These are phyloP conservation scores for Cheirogaleus medius DNA, from an alignment of 2,113 vertebrate genomes.

Conservation along the genomic window DNA sequence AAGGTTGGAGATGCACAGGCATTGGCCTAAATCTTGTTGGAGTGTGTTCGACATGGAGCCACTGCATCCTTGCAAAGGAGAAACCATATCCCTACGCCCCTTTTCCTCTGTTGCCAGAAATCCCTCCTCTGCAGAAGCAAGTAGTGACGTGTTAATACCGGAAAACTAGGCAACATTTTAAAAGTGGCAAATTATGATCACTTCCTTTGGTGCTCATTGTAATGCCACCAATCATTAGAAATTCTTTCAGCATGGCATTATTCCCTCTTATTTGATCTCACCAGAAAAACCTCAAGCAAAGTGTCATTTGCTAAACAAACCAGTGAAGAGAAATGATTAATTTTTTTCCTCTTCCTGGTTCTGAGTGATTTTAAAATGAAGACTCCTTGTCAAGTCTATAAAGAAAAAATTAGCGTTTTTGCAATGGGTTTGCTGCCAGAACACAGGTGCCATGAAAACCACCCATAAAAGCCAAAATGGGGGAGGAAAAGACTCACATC, in stretches of 20 bases:
- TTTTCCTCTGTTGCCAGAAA: background rate
- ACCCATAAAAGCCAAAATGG: too few species aligned
- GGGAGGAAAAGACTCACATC: too few species aligned
- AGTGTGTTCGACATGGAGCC: accelerated
- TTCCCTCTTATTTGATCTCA: constrained; percentile 50
- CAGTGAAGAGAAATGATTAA: background rate
- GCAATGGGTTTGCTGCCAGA: too few species aligned
- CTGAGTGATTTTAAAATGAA: constrained; percentile 28
- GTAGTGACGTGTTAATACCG: background rate
- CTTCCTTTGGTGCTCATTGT: background rate
- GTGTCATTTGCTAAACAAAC: constrained; percentile 38
- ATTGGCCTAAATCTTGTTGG: background rate
- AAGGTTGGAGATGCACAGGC: accelerated
- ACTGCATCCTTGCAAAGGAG: background rate
- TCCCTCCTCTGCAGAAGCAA: background rate
- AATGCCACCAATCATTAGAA: background rate
- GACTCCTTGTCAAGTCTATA: background rate
- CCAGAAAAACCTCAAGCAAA: background rate
- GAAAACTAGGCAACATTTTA: background rate
- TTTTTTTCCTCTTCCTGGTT: background rate
- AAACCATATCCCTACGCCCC: background rate
- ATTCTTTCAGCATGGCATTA: background rate
- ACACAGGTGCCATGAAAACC: too few species aligned
- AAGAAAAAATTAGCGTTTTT: constrained; percentile 34
- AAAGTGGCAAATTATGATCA: background rate